Evolutionary conservation across 2,113 vertebrate genomes (phyloP), one percentile per base, ranked within the genome.

Genomic region (Lynx canadensis): DNA sequence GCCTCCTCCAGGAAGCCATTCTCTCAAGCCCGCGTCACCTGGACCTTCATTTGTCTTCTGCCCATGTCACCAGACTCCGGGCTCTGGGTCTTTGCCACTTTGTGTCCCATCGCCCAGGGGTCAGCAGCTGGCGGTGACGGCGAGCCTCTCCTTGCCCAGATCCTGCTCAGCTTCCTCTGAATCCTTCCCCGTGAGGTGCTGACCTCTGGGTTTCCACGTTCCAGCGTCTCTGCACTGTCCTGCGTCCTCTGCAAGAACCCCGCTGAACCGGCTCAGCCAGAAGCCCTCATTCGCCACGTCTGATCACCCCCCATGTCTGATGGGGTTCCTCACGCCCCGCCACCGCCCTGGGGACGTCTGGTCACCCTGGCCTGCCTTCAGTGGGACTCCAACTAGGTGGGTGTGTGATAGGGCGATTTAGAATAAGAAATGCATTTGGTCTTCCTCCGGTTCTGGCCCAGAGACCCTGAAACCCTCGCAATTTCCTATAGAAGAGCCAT

Each of bases 151-250:
- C 63, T 33, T 69, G 89, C 10, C 89, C 48, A 55, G 1, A 38
- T 45, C 38, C 48, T 16, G 15, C 12, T 1, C 0, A 1, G 23
- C 33, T 0, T 23, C 74, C 33, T 38, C 89, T 52, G 41, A 79
- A 50, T 0, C 3, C 41, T 52, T 21, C 4, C 21, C 2, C 16
- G 2, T 0, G 1, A 38, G 57, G n/a, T 48, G 48, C 63, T 69
- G 76, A 41, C n/a, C 38, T 16, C 27, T 16, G 76, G 23, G 48
- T 27, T 41, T 48, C 38, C 27, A 41, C 10, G 0, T 8, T 52
- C 52, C 52, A 15, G 52, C 14, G 52, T 4, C 52, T 4, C 55
- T 5, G 23, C 29, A 19, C 5, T 1, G 11, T 23, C 27, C 89
- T 68, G 63, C 12, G 6, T 57, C 63, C 63, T 73, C n/a, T 0